Base-by-base conservation (phyloP, 2,797 vertebrate genomes). In the Phoeniculus purpureus region DNA sequence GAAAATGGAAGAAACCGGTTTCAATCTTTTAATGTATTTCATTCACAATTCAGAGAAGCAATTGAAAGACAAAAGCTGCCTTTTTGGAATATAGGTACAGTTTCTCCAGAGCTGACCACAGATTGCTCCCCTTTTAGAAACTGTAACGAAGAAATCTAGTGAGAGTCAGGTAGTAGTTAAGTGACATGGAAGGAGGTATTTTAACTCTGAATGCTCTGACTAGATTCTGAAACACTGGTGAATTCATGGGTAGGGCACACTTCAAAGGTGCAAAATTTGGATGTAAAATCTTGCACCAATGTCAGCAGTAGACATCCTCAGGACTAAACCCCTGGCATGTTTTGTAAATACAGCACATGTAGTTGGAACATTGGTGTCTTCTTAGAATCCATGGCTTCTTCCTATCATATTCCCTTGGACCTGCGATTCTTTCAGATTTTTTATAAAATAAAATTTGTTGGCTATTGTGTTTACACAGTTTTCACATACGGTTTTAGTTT, bases 111-210 rank as follows among this genome's bases (percentile, higher is more conserved):
- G 5, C 6, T 21, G 8, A 6, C 16, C 25, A 29, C 3, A 7
- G 4, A 34, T 51, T 43, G 2, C 11, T 73, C 4, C 8, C 15
- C 6, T 54, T 80, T 56, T 64, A 70, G 47, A 59, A 85, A 43
- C 1, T 47, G 8, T 8, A 43, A 56, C 0, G 2, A 60, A 58
- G 5, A 19, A 54, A 60, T 22, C 4, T 1, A 2, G 2, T 51
- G 26, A 61, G 19, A 40, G 32, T 64, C 59, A 72, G 5, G 17
- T 6, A 37, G 15, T 22, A 73, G 37, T 27, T 66, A 73, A 66
- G 8, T 13, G 13, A 37, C 7, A 37, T 6, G 9, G 9, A 9
- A 78, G 4, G 4, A 64, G 7, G 7, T n/a, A 62, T 60, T 81
- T 71, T 6, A 7, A 9, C 9, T 23, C 17, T 45, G 19, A 56